Evolutionary conservation across 2,113 vertebrate species (phyloP).

Genomic region (Malurus cyaneus): DNA sequence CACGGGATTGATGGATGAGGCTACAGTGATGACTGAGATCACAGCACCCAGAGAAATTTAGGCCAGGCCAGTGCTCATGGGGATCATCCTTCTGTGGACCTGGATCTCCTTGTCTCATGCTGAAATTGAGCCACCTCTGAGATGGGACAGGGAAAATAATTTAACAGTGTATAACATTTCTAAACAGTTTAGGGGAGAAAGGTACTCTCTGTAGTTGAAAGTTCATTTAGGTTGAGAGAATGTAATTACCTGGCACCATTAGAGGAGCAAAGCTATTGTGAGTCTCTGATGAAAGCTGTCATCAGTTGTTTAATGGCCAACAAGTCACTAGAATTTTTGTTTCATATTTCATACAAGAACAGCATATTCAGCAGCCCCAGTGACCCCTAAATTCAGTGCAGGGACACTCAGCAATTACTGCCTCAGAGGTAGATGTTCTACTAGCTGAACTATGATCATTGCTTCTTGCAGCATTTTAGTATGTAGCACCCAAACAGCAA

Average conservation of each 20-base stretch:
- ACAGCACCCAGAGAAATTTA: fast-evolving
- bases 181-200: slow-evolving; percentile 21
- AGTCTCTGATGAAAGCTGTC: slow-evolving; percentile 37
- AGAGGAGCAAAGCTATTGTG: slow-evolving; percentile 1
- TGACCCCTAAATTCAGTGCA: slow-evolving; percentile 25
- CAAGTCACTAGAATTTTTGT: slow-evolving; percentile 26
- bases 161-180: neutral
- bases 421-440: slow-evolving; percentile 1
- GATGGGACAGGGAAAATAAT: neutral
- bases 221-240: slow-evolving; percentile 44
- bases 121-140: neutral
- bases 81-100: neutral
- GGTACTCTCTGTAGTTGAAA: slow-evolving; percentile 27
- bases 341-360: slow-evolving; percentile 27
- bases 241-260: slow-evolving; percentile 30
- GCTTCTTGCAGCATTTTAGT: neutral
- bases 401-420: neutral
- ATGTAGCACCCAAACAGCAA: neutral
- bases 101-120: neutral
- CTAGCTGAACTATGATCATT: neutral
- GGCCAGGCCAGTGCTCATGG: neutral
- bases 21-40: fast-evolving
- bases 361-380: slow-evolving; percentile 27
- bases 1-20: neutral
- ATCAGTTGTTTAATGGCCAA: slow-evolving; percentile 41